Base-by-base conservation (phyloP, 2,797 vertebrate species). In the Acridotheres tristis region DNA sequence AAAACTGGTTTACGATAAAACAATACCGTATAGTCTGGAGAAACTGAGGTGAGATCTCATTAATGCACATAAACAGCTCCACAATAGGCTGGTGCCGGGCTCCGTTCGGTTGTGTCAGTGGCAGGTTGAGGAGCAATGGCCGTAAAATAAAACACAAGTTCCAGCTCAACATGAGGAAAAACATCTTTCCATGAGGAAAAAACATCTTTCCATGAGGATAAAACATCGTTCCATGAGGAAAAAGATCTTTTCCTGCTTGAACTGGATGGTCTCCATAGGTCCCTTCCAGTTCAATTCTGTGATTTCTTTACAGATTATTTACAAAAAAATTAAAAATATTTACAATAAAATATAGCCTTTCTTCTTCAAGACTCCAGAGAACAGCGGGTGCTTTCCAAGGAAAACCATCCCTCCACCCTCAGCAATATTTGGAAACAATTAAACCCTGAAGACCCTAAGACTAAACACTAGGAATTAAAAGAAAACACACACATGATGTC, bases 11-110 rank as follows among this genome's bases (percentile, higher is more conserved):
- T 40, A 3, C 19, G 11, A 18, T 29, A 16, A n/a, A 58, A 23
- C 8, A 10, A 4, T 2, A 25, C 7, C 6, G 23, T 9, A 3
- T 2, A 7, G 20, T 12, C 14, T 16, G 15, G 23, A 22, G 17
- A 10, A 3, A 5, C 7, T 13, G 47, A 15, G 8, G 23, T 5
- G 25, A 21, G 13, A 13, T 21, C 9, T 53, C 38, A 4, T 8
- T 12, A 38, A 11, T 7, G 29, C 7, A 11, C 6, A 8, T 3
- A 15, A 59, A 13, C 18, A 59, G 30, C 53, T 29, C 29, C 30
- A 7, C 34, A 25, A 42, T 22, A 13, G 7, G 23, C 47, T 5
- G 34, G 54, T 5, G 34, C n/a, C 61, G 3, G 20, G 40, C 20
- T 32, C 4, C 15, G 25, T 48, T 48, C 34, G 10, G 29, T 7